Conservation (phyloP, 1,140 invertebrate genomes). For the Archegozetes longisetosus region DNA sequence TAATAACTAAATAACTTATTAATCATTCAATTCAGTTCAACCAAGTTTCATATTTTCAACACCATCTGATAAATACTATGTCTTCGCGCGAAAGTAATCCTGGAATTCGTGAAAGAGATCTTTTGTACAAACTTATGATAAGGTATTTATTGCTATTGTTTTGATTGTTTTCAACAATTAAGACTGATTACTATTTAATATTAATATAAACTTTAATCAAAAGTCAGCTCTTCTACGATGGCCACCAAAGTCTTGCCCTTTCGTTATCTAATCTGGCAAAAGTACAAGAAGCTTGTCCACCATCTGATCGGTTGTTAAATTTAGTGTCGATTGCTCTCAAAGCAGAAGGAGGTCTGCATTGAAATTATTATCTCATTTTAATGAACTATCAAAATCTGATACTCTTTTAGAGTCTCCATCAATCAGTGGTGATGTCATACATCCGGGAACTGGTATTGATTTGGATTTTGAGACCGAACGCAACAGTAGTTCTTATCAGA, state of each 20-base stretch:
- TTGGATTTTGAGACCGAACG: conserved; percentile 88
- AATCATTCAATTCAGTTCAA: background rate
- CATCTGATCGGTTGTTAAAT: conserved; percentile 76
- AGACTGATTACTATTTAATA: background rate
- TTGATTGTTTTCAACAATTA: background rate
- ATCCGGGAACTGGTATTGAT: conserved; percentile 51
- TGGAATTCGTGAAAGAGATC: conserved; percentile 37
- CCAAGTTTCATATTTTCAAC: background rate
- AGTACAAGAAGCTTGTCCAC: conserved; percentile 78
- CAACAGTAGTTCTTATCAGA: background rate
- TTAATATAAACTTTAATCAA: background rate
- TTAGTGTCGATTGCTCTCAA: conserved; percentile 69
- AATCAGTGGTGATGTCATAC: conserved; percentile 1
- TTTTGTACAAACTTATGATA: conserved; percentile 68
- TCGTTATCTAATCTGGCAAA: conserved; percentile 60
- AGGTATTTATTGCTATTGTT: conserved; percentile 41
- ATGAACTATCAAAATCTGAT: background rate
- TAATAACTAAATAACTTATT: background rate
- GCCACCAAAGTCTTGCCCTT: conserved; percentile 72
- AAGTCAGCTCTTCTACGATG: conserved; percentile 71
- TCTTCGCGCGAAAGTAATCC: background rate
- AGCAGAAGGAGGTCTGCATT: conserved; percentile 47
- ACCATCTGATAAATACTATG: background rate
- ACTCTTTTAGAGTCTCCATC: background rate
- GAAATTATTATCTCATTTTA: conserved; percentile 16